These are phyloP conservation scores for Origma solitaria DNA, from an alignment of 2,113 vertebrate species.

Conservation along the genomic window DNA sequence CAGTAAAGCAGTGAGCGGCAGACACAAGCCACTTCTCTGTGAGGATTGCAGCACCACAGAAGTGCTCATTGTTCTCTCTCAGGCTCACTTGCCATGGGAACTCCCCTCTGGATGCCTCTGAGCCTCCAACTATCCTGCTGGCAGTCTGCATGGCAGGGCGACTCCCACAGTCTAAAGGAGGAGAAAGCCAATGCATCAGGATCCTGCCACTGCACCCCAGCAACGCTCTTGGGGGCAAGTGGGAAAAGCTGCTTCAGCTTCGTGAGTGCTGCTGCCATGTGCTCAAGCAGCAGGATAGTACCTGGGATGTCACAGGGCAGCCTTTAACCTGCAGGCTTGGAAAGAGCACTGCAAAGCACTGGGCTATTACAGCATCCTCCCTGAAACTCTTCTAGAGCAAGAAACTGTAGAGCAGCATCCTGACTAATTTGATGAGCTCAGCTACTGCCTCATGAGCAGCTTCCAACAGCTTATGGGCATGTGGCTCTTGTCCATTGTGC, in stretches of 20 bases:
- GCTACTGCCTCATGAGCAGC: not conserved
- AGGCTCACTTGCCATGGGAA: conserved; percentile 96
- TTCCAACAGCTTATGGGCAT: not conserved
- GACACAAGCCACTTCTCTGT: conserved; percentile 84
- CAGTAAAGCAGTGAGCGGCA: conserved; percentile 91
- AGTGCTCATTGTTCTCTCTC: conserved; percentile 78
- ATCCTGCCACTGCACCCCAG: not conserved
- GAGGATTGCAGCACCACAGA: conserved; percentile 87
- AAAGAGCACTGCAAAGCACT: not conserved
- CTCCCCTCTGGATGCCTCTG: conserved; percentile 81
- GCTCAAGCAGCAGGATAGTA: not conserved
- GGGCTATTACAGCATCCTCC: not conserved
- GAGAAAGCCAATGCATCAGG: not conserved
- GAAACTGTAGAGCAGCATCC: not conserved
- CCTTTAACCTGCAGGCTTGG: not conserved
- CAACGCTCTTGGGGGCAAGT: rapidly evolving
- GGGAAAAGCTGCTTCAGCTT: not conserved
- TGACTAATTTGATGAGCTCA: not conserved
- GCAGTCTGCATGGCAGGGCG: conserved; percentile 76
- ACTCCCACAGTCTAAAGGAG: conserved; percentile 80
- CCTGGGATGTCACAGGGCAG: not conserved
- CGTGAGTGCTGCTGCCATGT: rapidly evolving
- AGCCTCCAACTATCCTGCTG: conserved; percentile 86
- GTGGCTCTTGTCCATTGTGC: not conserved
- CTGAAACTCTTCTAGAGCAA: not conserved